Evolutionary conservation across 2,113 vertebrate species (phyloP).

Genomic region (Potamarius usumacintae): DNA sequence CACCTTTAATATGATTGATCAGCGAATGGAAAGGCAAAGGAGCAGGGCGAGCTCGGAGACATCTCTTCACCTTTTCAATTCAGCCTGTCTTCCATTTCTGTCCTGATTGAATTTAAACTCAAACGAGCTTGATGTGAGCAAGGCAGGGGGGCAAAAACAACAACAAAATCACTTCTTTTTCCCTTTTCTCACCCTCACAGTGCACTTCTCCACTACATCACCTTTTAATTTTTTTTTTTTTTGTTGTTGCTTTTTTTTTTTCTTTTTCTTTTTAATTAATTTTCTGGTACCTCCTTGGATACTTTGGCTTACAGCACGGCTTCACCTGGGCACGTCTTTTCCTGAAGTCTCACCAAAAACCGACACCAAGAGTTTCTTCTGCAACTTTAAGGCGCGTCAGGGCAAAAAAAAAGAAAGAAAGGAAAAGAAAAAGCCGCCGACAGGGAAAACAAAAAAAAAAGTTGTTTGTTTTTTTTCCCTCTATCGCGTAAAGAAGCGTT

Average conservation of each 20-base stretch:
- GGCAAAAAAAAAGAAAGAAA: conserved; percentile 38
- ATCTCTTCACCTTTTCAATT: conserved; percentile 52
- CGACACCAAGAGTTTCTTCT: conserved; percentile 62
- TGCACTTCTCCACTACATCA: conserved; percentile 63
- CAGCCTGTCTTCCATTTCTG: conserved; percentile 52
- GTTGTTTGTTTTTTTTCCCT: conserved; percentile 48
- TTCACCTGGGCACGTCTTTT: conserved; percentile 60
- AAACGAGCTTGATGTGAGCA: conserved; percentile 62
- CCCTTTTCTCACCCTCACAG: conserved; percentile 64
- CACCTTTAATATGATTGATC: conserved; percentile 60
- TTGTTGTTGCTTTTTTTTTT: conserved; percentile 34
- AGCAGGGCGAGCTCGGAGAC: conserved; percentile 35
- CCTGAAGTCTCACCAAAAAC: conserved; percentile 58
- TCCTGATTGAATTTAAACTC: conserved; percentile 53
- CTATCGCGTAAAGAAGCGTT: conserved; percentile 56
- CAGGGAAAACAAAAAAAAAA: conserved; percentile 48
- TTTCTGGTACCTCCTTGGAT: conserved; percentile 55
- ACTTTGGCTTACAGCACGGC: conserved; percentile 60
- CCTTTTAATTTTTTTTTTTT: conserved; percentile 49
- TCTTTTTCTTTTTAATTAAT: not conserved
- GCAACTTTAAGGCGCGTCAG: conserved; percentile 61
- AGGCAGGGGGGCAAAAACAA: conserved; percentile 45
- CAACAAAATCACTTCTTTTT: conserved; percentile 55
- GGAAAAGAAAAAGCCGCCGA: conserved; percentile 41
- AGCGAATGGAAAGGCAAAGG: conserved; percentile 59